Conservation (phyloP, 2,888 invertebrate genomes). For the Linyphia triangularis region DNA sequence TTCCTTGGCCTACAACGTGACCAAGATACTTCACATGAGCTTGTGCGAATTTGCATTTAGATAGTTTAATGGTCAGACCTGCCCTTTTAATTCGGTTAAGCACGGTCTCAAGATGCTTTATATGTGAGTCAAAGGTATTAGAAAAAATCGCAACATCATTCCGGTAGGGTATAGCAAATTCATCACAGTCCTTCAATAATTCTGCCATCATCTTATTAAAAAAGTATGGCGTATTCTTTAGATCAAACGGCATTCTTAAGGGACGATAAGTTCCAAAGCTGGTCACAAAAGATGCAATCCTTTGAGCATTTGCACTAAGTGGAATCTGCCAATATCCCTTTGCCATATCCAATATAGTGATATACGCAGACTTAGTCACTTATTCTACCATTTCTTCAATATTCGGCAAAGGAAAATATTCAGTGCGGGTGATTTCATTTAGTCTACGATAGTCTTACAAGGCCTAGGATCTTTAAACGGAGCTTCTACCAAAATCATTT, state of each 20-base stretch:
- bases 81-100: neutral
- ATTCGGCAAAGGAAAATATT: neutral
- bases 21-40: conserved; percentile 24
- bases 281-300: neutral
- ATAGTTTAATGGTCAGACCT: conserved; percentile 15
- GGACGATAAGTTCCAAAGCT: neutral
- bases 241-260: neutral
- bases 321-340: conserved; percentile 1
- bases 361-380: neutral
- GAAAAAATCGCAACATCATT: conserved; percentile 52
- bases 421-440: neutral
- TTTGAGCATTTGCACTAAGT: neutral
- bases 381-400: neutral
- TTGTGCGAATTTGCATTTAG: conserved; percentile 21
- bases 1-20: neutral
- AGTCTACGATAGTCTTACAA: neutral
- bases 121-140: neutral
- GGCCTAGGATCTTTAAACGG: neutral
- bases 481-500: conserved; percentile 15
- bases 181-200: conserved; percentile 7
- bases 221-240: neutral
- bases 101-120: neutral
- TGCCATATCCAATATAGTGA: neutral
- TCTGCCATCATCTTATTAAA: neutral
- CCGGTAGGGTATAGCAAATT: conserved; percentile 27